phyloP scores from a whole-genome alignment of 2,113 vertebrate species.

The Polypterus senegalus region DNA sequence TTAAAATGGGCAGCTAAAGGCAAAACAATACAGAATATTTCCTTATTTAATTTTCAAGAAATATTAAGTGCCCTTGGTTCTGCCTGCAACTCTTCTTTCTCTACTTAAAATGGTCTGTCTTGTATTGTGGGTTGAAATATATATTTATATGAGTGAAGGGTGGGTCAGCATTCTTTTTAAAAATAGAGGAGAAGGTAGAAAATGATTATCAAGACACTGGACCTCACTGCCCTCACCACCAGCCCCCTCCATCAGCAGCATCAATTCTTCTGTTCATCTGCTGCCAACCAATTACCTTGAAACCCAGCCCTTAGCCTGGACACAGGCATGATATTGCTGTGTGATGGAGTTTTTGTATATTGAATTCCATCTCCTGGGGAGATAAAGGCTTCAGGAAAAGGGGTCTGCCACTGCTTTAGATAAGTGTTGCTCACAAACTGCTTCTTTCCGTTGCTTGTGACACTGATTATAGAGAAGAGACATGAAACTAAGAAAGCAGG shows the following conservation, averaged over 20 bases:
- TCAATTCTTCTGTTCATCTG: slow-evolving; percentile 59
- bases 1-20: no score
- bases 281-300: slow-evolving; percentile 83
- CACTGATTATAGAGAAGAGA: slow-evolving; percentile 57
- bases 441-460: slow-evolving; percentile 48
- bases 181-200: slow-evolving; percentile 16
- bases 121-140: no score
- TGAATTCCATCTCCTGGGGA: slow-evolving; percentile 83
- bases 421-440: slow-evolving; percentile 62
- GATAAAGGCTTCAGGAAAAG: slow-evolving; percentile 80
- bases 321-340: slow-evolving; percentile 82
- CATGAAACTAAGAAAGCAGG: slow-evolving; percentile 39
- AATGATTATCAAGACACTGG: slow-evolving; percentile 36
- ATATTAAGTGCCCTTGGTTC: no score
- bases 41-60: no score
- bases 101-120: no score
- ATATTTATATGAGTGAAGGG: no score
- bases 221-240: slow-evolving; percentile 38
- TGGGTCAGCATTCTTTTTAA: no score
- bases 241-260: slow-evolving; percentile 47
- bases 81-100: no score
- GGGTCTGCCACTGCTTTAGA: slow-evolving; percentile 66
- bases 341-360: slow-evolving; percentile 70
- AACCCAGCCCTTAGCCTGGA: slow-evolving; percentile 75
- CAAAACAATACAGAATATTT: no score